A percentile compares a stretch with the other conserved stretches of the same genome.
Evolutionary conservation across 2,113 vertebrate genomes (phyloP).

Genomic region (Scopus umbretta): DNA sequence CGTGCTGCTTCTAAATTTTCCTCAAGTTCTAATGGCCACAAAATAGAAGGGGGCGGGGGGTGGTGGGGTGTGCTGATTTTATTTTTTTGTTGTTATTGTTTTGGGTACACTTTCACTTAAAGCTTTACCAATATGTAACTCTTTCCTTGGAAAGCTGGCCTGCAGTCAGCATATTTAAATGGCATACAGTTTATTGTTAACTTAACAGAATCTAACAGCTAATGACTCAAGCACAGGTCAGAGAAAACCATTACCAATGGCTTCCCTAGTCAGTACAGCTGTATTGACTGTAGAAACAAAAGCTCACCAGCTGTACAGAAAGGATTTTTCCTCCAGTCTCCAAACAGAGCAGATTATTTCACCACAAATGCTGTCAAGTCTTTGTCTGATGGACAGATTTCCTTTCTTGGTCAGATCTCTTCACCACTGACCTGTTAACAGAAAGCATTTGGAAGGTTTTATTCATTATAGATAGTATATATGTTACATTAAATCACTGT

Average conservation of each 20-base stretch:
- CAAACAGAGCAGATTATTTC: slow-evolving; percentile 5
- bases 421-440: slow-evolving; percentile 10
- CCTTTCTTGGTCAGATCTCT: background rate
- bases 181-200: background rate
- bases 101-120: background rate
- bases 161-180: background rate
- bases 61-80: background rate
- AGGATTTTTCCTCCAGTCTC: slow-evolving; percentile 38
- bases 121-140: background rate
- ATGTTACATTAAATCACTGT: background rate
- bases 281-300: background rate
- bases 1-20: background rate
- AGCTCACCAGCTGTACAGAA: slow-evolving; percentile 33
- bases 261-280: background rate
- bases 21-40: background rate
- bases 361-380: background rate
- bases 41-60: background rate
- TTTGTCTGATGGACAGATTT: background rate
- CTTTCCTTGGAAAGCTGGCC: slow-evolving; percentile 12
- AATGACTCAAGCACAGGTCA: background rate
- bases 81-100: background rate
- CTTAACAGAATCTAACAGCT: background rate
- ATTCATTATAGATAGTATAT: background rate
- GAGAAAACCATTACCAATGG: background rate
- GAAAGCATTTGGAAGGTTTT: background rate